These are phyloP conservation scores for Chlorops oryzae DNA, from an alignment of 1,140 invertebrate species.

Conservation along the genomic window DNA sequence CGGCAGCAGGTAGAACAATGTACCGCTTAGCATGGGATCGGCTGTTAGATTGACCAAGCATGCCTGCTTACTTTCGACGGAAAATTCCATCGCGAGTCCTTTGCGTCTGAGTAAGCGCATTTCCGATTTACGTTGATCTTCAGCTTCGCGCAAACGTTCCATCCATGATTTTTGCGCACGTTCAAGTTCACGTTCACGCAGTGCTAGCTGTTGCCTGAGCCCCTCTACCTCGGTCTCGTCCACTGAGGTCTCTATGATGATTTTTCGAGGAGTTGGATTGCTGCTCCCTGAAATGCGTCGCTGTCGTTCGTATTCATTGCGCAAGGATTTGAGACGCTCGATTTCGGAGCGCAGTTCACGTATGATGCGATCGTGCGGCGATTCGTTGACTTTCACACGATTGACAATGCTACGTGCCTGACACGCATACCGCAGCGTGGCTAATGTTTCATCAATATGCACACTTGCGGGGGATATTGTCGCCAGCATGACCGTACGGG, in stretches of 20 bases:
- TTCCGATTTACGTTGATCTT: constrained; percentile 54
- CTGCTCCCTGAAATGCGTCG: constrained; percentile 29
- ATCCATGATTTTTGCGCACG: constrained; percentile 56
- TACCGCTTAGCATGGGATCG: constrained; percentile 65
- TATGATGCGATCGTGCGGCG: constrained; percentile 78
- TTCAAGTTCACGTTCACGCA: constrained; percentile 55
- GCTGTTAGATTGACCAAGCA: constrained; percentile 63
- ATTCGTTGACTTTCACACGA: constrained; percentile 89
- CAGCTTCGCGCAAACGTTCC: constrained; percentile 55
- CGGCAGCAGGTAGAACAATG: constrained; percentile 59
- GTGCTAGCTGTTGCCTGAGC: constrained; percentile 53
- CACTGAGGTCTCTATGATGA: constrained; percentile 44
- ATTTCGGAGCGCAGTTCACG: constrained; percentile 76
- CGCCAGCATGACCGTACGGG: constrained; percentile 83
- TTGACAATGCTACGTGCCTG: constrained; percentile 89
- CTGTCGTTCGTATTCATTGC: constrained; percentile 54
- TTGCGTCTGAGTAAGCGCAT: constrained; percentile 52
- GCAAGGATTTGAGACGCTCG: constrained; percentile 55
- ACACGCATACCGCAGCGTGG: constrained; percentile 80
- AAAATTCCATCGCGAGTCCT: constrained; percentile 52
- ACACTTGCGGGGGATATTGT: constrained; percentile 71
- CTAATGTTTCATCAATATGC: constrained; percentile 75
- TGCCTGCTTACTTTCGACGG: constrained; percentile 47
- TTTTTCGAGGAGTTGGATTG: constrained; percentile 36
- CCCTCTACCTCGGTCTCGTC: constrained; percentile 49